Conservation (phyloP, 1,140 invertebrate genomes). For the Geopemphigus sp. region DNA sequence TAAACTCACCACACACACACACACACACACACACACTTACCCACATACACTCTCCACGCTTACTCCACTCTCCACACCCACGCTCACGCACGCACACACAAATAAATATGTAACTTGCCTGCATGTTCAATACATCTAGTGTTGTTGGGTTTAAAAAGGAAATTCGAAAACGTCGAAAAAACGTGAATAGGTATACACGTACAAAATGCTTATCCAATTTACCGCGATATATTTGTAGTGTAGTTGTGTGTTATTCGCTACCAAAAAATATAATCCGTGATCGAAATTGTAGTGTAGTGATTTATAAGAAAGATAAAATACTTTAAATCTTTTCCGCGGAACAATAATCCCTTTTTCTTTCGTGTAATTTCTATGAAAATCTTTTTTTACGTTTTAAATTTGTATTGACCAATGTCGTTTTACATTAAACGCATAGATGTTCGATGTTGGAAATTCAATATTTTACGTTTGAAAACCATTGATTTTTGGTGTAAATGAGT, state of each 20-base stretch:
- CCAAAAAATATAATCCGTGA: background rate
- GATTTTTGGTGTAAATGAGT: background rate
- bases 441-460: background rate
- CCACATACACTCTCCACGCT: background rate
- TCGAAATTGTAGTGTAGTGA: background rate
- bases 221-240: background rate
- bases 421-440: background rate
- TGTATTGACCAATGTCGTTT: background rate
- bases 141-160: constrained; percentile 18
- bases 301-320: constrained; percentile 18
- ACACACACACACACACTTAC: background rate
- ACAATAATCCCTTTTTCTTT: constrained; percentile 10
- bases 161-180: background rate
- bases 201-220: constrained; percentile 28
- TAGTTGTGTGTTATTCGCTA: background rate
- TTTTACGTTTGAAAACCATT: background rate
- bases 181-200: background rate
- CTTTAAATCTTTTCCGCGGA: background rate
- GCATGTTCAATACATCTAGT: background rate
- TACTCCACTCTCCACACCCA: no score
- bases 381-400: background rate
- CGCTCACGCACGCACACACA: background rate
- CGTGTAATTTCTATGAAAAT: background rate
- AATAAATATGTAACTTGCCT: constrained; percentile 1
- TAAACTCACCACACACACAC: background rate